Conservation (phyloP, 2,888 invertebrate species). For the Biston stratarius region DNA sequence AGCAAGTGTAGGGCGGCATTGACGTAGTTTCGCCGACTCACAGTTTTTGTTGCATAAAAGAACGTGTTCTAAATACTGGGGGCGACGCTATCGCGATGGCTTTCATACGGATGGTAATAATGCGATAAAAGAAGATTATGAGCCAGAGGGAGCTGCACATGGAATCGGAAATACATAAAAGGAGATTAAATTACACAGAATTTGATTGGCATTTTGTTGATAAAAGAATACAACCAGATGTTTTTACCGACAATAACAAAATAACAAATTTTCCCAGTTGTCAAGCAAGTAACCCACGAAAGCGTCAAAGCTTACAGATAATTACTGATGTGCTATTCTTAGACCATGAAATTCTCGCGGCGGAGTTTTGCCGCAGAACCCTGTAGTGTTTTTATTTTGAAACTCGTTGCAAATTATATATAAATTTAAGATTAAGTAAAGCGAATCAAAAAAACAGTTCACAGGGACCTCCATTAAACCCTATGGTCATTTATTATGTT, state of each 20-base stretch:
- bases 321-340: slow-evolving; percentile 12
- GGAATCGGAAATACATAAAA: slow-evolving; percentile 28
- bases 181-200: slow-evolving; percentile 12
- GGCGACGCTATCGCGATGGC: slow-evolving; percentile 58
- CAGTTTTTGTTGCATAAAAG: slow-evolving; percentile 48
- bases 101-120: slow-evolving; percentile 53
- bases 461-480: too few relatives aligned
- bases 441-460: too few relatives aligned
- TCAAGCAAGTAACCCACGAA: slow-evolving; percentile 4
- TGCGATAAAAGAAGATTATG: slow-evolving; percentile 48
- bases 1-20: slow-evolving; percentile 60
- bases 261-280: not conserved
- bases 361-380: slow-evolving; percentile 22
- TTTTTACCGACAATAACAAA: not conserved
- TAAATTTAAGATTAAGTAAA: too few relatives aligned
- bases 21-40: slow-evolving; percentile 50
- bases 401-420: not conserved
- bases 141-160: slow-evolving; percentile 40
- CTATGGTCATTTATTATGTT: not conserved
- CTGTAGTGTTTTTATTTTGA: slow-evolving; percentile 20
- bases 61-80: slow-evolving; percentile 51
- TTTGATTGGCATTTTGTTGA: slow-evolving; percentile 20
- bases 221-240: slow-evolving; percentile 2
- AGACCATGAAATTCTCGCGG: slow-evolving; percentile 28
- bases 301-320: slow-evolving; percentile 16